Conservation (phyloP, 2,888 invertebrate species). For the Cosmorhoe ocellata region DNA sequence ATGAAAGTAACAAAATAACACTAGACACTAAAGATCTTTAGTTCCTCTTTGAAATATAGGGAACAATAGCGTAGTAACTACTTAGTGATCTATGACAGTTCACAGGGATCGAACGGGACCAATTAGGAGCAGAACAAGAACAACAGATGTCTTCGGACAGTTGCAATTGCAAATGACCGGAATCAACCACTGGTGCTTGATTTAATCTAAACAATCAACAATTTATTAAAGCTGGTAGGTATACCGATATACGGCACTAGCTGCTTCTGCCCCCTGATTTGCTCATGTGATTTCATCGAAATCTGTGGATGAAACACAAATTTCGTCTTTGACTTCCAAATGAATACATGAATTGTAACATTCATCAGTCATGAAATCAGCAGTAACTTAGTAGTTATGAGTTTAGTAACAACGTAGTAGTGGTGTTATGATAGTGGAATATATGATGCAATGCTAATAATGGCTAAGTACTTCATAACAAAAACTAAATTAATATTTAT, state of each 20-base stretch:
- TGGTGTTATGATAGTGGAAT: neutral
- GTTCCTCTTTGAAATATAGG: neutral
- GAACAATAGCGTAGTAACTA: constrained; percentile 12
- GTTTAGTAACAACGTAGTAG: no score
- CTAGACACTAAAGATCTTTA: no score
- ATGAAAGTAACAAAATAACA: no score
- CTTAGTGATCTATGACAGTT: constrained; percentile 38
- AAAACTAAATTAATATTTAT: constrained; percentile 48
- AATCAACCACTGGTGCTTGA: constrained; percentile 55
- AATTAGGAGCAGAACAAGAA: constrained; percentile 26
- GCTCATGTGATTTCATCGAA: no score
- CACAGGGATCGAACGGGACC: constrained; percentile 35
- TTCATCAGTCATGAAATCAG: no score
- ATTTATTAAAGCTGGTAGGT: neutral
- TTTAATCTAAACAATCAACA: constrained; percentile 69
- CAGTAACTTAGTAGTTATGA: no score
- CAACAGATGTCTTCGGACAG: constrained; percentile 34
- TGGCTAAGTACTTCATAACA: neutral
- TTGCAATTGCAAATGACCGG: constrained; percentile 49
- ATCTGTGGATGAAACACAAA: no score
- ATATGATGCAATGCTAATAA: neutral
- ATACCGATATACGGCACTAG: no score
- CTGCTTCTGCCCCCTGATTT: no score
- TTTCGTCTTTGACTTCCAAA: no score
- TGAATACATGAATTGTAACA: no score